Conservation (phyloP, 2,888 invertebrate genomes). For the Ophion ellenae region DNA sequence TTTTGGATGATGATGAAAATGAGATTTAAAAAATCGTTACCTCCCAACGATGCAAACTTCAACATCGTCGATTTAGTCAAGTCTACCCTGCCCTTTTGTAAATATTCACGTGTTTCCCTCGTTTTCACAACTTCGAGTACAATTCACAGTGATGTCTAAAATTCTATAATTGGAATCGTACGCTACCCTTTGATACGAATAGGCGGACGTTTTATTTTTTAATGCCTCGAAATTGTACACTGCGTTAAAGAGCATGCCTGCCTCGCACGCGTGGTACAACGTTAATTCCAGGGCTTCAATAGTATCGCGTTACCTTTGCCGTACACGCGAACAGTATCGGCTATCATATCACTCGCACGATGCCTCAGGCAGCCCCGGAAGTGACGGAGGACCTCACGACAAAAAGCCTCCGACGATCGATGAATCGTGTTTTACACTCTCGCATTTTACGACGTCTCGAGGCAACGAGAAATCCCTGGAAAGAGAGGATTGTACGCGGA, state of each 20-base stretch:
- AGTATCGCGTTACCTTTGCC: constrained; percentile 54
- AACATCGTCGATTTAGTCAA: not conserved
- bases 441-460: not conserved
- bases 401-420: not conserved
- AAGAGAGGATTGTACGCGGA: not conserved
- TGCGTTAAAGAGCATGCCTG: not conserved
- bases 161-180: not conserved
- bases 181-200: not conserved
- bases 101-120: not conserved
- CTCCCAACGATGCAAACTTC: too few species aligned
- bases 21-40: too few species aligned
- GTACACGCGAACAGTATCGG: constrained; percentile 37
- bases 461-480: not conserved
- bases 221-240: not conserved
- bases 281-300: constrained; percentile 31
- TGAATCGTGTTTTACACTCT: not conserved
- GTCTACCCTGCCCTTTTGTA: not conserved
- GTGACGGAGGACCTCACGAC: not conserved
- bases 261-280: constrained; percentile 8
- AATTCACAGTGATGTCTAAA: not conserved
- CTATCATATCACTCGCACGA: constrained; percentile 26
- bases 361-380: constrained; percentile 5
- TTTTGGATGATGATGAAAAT: too few species aligned
- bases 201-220: not conserved
- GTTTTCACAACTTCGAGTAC: not conserved